Percentiles rank a stretch among this genome's conserved stretches.
Evolutionary conservation across 2,113 vertebrate species (phyloP).

Genomic region (Rhineura floridana): DNA sequence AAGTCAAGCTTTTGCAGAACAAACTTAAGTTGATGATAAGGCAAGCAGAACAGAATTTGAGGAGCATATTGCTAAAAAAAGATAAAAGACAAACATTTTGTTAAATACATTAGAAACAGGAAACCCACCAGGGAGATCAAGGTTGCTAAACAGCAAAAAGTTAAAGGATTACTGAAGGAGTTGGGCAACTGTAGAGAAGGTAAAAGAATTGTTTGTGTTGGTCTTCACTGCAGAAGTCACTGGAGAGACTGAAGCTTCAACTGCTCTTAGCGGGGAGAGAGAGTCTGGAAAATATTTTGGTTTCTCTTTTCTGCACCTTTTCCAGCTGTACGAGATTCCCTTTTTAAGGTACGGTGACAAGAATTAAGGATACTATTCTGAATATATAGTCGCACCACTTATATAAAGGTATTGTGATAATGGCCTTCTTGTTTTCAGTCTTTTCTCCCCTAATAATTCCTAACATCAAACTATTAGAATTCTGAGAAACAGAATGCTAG

Average conservation of each 20-base stretch:
- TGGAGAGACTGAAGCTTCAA: not conserved
- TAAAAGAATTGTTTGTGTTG: not conserved
- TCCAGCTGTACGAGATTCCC: too few relatives aligned
- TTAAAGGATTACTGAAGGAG: not conserved
- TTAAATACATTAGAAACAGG: not conserved
- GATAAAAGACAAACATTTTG: not conserved
- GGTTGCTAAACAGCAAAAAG: not conserved
- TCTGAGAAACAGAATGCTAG: too few relatives aligned
- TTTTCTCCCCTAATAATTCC: too few relatives aligned
- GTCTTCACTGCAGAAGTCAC: not conserved
- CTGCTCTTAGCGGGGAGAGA: too few relatives aligned
- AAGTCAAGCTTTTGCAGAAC: not conserved
- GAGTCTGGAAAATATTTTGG: too few relatives aligned
- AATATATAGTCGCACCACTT: too few relatives aligned
- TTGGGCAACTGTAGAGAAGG: not conserved
- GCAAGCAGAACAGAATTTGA: not conserved
- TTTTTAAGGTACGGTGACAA: too few relatives aligned
- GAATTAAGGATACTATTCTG: too few relatives aligned
- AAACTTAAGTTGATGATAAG: not conserved
- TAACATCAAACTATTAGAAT: too few relatives aligned
- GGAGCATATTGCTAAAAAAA: not conserved
- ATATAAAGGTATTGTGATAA: too few relatives aligned
- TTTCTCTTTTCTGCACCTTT: too few relatives aligned
- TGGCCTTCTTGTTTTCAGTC: too few relatives aligned
- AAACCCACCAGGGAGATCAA: not conserved